These are phyloP conservation scores for Acanthosepion pharaonis DNA, from an alignment of 2,888 invertebrate species.

Conservation along the genomic window DNA sequence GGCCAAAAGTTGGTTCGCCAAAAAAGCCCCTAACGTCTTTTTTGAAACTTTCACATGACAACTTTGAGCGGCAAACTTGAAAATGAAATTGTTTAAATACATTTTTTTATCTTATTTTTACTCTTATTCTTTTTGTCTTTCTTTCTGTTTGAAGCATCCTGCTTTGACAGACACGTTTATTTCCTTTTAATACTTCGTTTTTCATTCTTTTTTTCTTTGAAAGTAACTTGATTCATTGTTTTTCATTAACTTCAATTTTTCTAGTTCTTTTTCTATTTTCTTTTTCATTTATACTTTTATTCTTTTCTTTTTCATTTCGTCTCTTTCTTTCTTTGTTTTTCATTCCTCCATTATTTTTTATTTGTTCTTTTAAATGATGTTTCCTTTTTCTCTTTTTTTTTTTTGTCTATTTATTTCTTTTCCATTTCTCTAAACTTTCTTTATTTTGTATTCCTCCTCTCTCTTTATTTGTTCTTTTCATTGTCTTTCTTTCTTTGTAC, in stretches of 20 bases:
- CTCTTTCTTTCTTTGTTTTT: background rate
- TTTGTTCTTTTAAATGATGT: background rate
- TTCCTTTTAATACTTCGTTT: background rate
- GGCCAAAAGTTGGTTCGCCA: slow-evolving; percentile 1
- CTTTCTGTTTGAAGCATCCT: background rate
- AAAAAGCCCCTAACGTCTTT: background rate
- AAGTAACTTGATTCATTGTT: no score
- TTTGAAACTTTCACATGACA: background rate
- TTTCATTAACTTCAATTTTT: no score
- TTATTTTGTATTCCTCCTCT: no score
- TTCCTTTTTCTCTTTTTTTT: no score
- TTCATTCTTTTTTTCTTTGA: background rate
- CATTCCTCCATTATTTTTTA: background rate
- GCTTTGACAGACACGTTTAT: background rate
- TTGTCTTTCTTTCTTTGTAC: no score
- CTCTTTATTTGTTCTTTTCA: no score
- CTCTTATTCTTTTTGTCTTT: background rate
- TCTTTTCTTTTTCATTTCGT: background rate
- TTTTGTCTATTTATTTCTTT: no score
- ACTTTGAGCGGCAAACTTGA: background rate
- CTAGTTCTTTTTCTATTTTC: background rate
- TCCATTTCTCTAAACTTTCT: no score
- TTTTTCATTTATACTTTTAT: background rate
- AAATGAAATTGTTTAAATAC: background rate
- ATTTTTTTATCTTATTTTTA: background rate